A percentile compares a stretch with the other conserved stretches of the same genome.
phyloP scores from a whole-genome alignment of 2,113 vertebrate genomes.

The Menura novaehollandiae region DNA sequence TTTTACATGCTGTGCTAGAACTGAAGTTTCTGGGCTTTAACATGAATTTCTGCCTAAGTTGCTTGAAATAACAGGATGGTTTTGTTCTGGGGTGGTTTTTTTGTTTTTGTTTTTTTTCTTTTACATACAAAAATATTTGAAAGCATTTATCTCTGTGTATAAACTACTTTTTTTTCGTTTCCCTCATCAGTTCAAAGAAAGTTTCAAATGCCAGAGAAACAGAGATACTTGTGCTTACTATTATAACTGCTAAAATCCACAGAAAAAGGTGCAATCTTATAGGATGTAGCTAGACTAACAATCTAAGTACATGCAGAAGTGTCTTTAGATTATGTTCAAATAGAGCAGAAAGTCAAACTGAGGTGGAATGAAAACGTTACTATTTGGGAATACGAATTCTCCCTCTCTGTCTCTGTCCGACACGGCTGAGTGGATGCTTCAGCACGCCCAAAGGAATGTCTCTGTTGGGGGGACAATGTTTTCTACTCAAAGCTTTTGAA shows the following conservation, averaged over 20 bases:
- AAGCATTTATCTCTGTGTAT: background rate
- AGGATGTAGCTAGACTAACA: background rate
- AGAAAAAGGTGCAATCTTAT: background rate
- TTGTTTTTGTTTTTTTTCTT: background rate
- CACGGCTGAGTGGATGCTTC: background rate
- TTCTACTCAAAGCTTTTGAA: conserved; percentile 20
- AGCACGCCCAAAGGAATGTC: background rate
- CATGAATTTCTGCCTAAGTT: background rate
- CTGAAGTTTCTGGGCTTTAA: background rate
- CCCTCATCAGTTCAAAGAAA: background rate
- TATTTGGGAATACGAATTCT: background rate
- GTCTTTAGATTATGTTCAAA: background rate
- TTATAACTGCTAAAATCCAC: background rate
- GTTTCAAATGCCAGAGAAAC: background rate
- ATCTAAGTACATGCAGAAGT: background rate
- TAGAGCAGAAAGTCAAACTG: background rate
- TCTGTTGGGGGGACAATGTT: background rate
- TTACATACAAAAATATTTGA: background rate
- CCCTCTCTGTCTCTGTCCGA: background rate
- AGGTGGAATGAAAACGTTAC: background rate
- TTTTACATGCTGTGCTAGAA: background rate
- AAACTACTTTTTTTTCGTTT: background rate
- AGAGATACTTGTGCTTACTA: background rate
- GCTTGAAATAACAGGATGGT: background rate
- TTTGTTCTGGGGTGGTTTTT: background rate